phyloP scores from a whole-genome alignment of 1,140 invertebrate species.

The Papilio dardanus region DNA sequence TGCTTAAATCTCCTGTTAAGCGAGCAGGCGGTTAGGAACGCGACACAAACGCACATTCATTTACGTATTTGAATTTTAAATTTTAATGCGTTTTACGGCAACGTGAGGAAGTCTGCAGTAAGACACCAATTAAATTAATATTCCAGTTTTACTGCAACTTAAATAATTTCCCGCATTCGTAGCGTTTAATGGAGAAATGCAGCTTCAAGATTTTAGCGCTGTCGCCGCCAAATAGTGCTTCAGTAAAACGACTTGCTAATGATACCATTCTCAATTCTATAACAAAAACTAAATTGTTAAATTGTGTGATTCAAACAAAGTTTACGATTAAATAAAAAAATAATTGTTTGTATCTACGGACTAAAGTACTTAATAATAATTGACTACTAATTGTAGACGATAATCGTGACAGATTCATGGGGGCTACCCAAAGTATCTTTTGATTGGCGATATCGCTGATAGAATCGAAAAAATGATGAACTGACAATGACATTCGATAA shows the following conservation, averaged over 20 bases:
- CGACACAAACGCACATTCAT: slow-evolving; percentile 28
- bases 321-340: not conserved
- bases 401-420: not conserved
- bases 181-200: slow-evolving; percentile 35
- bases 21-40: slow-evolving; percentile 1
- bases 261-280: not conserved
- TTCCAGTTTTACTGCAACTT: slow-evolving; percentile 32
- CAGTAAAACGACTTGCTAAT: slow-evolving; percentile 34
- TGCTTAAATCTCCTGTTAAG: slow-evolving; percentile 34
- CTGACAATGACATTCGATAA: too few species aligned
- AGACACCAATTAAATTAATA: slow-evolving; percentile 37
- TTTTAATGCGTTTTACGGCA: slow-evolving; percentile 34
- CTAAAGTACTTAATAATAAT: not conserved
- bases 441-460: too few species aligned
- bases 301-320: not conserved
- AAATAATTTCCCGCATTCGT: slow-evolving; percentile 32
- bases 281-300: slow-evolving; percentile 9
- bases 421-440: too few species aligned
- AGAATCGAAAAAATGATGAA: too few species aligned
- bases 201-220: slow-evolving; percentile 34
- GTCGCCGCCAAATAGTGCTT: slow-evolving; percentile 27
- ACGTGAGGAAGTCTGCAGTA: slow-evolving; percentile 29
- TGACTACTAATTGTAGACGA: not conserved
- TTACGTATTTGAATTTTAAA: slow-evolving; percentile 34
- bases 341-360: not conserved